phyloP scores from a whole-genome alignment of 2,888 invertebrate genomes.

The Uloborus plumipes region DNA sequence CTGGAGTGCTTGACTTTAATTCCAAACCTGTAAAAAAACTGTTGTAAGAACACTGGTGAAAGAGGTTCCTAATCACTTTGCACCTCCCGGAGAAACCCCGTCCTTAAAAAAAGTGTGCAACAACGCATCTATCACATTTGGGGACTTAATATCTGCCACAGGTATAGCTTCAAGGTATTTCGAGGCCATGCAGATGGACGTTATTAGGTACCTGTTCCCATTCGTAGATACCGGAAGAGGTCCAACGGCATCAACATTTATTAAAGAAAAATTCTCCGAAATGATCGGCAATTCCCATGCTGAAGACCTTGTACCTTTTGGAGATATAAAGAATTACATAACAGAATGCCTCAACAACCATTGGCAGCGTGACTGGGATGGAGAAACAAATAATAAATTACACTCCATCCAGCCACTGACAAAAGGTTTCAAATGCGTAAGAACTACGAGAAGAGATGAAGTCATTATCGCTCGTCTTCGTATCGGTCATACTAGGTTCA shows the following conservation, averaged over 20 bases:
- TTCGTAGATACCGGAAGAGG: background rate
- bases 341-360: no score
- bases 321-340: no score
- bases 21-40: constrained; percentile 6
- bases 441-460: no score
- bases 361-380: no score
- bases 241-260: constrained; percentile 10
- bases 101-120: background rate
- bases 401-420: no score
- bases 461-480: no score
- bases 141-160: constrained; percentile 7
- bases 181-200: constrained; percentile 14
- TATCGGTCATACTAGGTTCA: no score
- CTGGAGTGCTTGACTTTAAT: background rate
- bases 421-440: no score
- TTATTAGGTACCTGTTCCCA: constrained; percentile 14
- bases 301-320: no score
- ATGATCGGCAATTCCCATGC: constrained; percentile 13
- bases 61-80: constrained; percentile 15
- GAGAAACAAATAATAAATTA: no score
- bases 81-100: background rate
- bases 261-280: background rate
- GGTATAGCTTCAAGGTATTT: constrained; percentile 29
- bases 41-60: background rate
- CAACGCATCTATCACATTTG: background rate